A percentile compares a stretch with the other conserved stretches of the same genome.
Conservation (phyloP, 2,113 vertebrate species). For the Gallinago undulata region DNA sequence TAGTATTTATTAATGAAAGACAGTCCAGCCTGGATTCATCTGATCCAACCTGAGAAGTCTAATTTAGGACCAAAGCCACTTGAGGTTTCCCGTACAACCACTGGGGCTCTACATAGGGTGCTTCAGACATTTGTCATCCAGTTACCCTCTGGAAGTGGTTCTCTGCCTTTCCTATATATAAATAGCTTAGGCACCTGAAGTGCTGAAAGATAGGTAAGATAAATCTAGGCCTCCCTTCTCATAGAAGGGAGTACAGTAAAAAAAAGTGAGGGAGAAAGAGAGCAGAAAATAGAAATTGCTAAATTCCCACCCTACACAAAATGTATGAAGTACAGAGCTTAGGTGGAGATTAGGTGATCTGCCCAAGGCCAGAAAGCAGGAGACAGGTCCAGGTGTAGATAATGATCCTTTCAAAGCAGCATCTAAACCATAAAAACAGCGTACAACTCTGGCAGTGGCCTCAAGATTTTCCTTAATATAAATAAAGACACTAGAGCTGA, state of each 20-base stretch:
- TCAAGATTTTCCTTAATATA: neutral
- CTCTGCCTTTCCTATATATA: neutral
- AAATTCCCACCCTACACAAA: neutral
- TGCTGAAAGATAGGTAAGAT: neutral
- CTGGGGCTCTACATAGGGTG: neutral
- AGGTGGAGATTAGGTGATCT: neutral
- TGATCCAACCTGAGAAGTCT: neutral
- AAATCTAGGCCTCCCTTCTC: neutral
- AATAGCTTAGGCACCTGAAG: neutral
- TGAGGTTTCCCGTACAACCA: neutral
- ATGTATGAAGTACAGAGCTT: neutral
- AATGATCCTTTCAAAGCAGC: neutral
- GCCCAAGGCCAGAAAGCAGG: neutral
- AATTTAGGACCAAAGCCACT: neutral
- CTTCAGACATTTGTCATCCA: neutral
- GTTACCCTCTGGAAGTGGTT: neutral
- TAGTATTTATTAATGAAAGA: neutral
- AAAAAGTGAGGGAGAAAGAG: neutral
- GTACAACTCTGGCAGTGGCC: neutral
- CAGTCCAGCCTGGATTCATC: neutral
- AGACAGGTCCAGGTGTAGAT: neutral
- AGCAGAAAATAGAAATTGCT: neutral
- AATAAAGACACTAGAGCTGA: neutral
- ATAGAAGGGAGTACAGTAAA: neutral
- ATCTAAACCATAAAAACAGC: neutral